Evolutionary conservation across 1,140 invertebrate genomes (phyloP).

Genomic region (Hestina assimilis): DNA sequence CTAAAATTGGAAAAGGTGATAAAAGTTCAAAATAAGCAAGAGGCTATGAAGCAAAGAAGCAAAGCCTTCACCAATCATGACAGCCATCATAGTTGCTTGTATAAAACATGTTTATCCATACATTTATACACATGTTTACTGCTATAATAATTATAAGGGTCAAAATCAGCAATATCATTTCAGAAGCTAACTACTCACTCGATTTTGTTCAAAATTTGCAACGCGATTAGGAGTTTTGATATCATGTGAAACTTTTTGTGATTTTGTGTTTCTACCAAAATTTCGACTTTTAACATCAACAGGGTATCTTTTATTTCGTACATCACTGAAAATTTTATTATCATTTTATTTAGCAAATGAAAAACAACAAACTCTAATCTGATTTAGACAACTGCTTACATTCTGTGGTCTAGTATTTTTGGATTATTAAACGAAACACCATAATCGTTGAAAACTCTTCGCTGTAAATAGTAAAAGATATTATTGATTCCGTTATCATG

Average conservation of each 20-base stretch:
- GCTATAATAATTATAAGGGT: too few relatives aligned
- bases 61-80: too few relatives aligned
- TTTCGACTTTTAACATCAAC: constrained; percentile 8
- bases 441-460: background rate
- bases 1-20: too few relatives aligned
- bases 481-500: too few relatives aligned
- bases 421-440: background rate
- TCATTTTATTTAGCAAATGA: background rate
- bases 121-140: too few relatives aligned
- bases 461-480: background rate
- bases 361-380: background rate
- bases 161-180: too few relatives aligned
- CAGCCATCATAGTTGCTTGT: too few relatives aligned
- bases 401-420: too few relatives aligned
- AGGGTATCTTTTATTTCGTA: background rate
- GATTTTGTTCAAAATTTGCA: background rate
- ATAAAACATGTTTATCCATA: too few relatives aligned
- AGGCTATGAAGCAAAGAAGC: too few relatives aligned
- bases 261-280: background rate
- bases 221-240: background rate
- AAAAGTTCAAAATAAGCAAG: too few relatives aligned
- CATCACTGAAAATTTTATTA: background rate
- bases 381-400: background rate
- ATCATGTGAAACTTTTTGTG: background rate
- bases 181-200: too few relatives aligned